A percentile compares a stretch with the other conserved stretches of the same genome.
These are phyloP conservation scores for Malaclemys terrapin DNA, from an alignment of 2,113 vertebrate genomes.

Conservation along the genomic window DNA sequence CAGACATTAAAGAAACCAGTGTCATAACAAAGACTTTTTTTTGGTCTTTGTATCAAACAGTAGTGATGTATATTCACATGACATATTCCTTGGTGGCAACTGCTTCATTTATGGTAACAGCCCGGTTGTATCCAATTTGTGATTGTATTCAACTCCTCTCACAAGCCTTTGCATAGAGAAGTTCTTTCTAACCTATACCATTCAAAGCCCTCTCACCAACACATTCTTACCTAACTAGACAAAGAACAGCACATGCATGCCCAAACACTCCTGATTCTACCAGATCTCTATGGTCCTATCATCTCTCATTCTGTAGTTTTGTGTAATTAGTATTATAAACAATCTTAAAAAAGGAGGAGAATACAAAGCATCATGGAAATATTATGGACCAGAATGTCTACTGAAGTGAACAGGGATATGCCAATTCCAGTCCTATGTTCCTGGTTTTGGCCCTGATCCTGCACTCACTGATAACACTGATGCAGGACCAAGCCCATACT, in stretches of 20 bases:
- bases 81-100: background rate
- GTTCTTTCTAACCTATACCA: accelerated
- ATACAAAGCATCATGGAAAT: accelerated
- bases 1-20: background rate
- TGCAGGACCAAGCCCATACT: background rate
- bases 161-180: background rate
- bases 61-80: background rate
- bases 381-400: accelerated
- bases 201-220: background rate
- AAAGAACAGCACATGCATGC: background rate
- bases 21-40: background rate
- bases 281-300: background rate
- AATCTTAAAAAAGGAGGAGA: background rate
- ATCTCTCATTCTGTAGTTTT: background rate
- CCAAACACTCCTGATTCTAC: accelerated
- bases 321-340: background rate
- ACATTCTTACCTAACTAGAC: background rate
- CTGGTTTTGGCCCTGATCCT: background rate
- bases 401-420: background rate
- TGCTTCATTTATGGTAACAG: background rate
- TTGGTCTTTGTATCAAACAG: background rate
- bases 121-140: background rate
- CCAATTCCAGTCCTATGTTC: background rate
- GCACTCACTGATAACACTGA: background rate
- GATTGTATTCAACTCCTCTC: background rate